Conservation (phyloP, 1,140 invertebrate species). For the Procambarus clarkii region DNA sequence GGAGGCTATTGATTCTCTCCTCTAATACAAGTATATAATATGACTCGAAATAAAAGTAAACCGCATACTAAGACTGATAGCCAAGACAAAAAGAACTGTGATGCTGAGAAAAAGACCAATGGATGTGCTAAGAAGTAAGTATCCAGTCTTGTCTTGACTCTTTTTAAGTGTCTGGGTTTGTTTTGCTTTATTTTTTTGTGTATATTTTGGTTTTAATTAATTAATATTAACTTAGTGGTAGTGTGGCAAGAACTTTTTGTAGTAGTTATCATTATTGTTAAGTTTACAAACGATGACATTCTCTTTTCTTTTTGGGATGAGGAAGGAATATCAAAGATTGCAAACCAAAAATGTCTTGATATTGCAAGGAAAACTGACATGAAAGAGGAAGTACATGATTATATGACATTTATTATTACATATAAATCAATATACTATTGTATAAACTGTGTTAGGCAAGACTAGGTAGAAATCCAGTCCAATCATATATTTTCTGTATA, state of each 20-base stretch:
- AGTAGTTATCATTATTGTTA: background rate
- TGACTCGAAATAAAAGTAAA: constrained; percentile 31
- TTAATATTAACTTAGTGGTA: background rate
- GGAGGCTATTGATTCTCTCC: constrained; percentile 14
- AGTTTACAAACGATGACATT: background rate
- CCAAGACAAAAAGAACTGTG: background rate
- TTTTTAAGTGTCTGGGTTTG: background rate
- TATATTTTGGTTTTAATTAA: background rate
- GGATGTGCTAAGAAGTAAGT: constrained; percentile 16
- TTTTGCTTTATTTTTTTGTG: background rate
- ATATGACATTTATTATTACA: too few species aligned
- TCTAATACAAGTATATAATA: background rate
- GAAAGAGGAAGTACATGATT: too few species aligned
- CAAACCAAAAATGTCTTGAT: too few species aligned
- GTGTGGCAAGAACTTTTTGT: background rate
- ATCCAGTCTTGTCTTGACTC: background rate
- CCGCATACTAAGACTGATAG: background rate
- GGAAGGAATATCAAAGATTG: too few species aligned
- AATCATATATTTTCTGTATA: too few species aligned
- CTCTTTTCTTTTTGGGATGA: too few species aligned
- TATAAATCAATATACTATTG: too few species aligned
- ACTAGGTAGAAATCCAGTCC: too few species aligned
- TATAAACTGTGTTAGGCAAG: too few species aligned
- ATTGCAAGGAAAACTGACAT: too few species aligned
- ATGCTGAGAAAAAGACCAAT: background rate